A percentile compares a stretch with the other conserved stretches of the same genome.
These are phyloP conservation scores for Aleiodes leptofemur DNA, from an alignment of 2,888 invertebrate species.

Conservation along the genomic window DNA sequence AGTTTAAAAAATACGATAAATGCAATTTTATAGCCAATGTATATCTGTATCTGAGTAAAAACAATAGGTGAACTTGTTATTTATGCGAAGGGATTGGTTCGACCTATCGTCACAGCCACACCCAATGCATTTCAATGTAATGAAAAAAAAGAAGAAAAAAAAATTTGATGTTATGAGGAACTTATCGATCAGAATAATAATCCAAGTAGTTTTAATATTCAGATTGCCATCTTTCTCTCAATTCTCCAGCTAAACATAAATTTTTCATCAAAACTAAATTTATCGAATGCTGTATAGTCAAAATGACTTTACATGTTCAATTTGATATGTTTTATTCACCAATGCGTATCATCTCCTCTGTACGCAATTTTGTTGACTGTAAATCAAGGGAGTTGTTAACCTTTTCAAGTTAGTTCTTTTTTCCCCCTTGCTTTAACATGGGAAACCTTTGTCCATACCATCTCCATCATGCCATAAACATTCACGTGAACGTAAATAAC, in stretches of 20 bases:
- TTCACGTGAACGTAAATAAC: constrained; percentile 52
- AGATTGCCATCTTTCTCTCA: too few relatives aligned
- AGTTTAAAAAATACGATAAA: constrained; percentile 32
- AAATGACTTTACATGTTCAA: too few relatives aligned
- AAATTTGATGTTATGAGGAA: constrained; percentile 15
- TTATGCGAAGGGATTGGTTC: constrained; percentile 36
- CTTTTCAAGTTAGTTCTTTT: constrained; percentile 51
- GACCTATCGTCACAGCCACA: constrained; percentile 41
- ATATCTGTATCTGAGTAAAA: constrained; percentile 12
- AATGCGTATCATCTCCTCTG: not conserved
- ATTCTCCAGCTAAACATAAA: too few relatives aligned
- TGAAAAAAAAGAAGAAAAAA: constrained; percentile 11
- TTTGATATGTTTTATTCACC: too few relatives aligned
- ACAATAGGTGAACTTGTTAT: constrained; percentile 41
- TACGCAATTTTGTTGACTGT: constrained; percentile 19
- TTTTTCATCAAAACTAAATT: too few relatives aligned
- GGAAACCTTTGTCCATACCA: constrained; percentile 56
- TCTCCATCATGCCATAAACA: constrained; percentile 48
- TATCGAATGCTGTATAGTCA: too few relatives aligned
- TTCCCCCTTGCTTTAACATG: constrained; percentile 40
- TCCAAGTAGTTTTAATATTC: too few relatives aligned
- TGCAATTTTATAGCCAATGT: constrained; percentile 25
- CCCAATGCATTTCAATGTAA: constrained; percentile 30
- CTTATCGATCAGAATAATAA: not conserved
- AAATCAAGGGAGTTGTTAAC: constrained; percentile 57